Conservation (phyloP, 2,888 invertebrate species). For the Drosophila colorata region DNA sequence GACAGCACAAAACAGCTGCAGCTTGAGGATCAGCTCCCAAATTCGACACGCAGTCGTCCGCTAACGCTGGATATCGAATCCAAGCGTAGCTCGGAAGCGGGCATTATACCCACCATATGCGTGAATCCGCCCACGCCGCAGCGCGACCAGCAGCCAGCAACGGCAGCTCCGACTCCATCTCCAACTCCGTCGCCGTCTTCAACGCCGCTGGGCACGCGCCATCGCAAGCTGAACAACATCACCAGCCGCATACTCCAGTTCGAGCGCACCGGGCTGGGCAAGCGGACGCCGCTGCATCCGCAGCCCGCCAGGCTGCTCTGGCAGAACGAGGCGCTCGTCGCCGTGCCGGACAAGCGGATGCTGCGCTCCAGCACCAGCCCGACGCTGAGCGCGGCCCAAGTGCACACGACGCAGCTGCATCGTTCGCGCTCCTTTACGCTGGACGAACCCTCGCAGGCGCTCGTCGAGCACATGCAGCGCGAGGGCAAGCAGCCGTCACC, state of each 20-base stretch:
- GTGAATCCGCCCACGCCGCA: slow-evolving; percentile 82
- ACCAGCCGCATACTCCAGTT: slow-evolving; percentile 51
- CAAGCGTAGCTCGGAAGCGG: slow-evolving; percentile 3
- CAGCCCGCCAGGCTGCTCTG: slow-evolving; percentile 24
- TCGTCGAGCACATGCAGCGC: slow-evolving; percentile 85
- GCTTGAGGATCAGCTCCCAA: neutral
- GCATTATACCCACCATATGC: slow-evolving; percentile 76
- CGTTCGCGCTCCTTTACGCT: slow-evolving; percentile 93
- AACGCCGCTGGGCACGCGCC: slow-evolving; percentile 10
- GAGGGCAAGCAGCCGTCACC: slow-evolving; percentile 3
- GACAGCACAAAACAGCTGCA: slow-evolving; percentile 64
- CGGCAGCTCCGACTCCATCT: neutral
- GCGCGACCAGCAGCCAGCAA: neutral
- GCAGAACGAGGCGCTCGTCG: slow-evolving; percentile 14
- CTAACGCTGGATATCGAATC: slow-evolving; percentile 37
- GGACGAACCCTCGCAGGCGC: slow-evolving; percentile 91
- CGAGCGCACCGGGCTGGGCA: slow-evolving; percentile 28
- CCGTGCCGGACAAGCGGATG: slow-evolving; percentile 42
- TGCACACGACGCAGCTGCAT: slow-evolving; percentile 81
- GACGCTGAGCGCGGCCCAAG: slow-evolving; percentile 43
- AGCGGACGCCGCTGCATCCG: neutral
- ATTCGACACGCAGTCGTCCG: slow-evolving; percentile 46
- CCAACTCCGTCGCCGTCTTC: neutral
- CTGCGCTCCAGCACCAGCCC: slow-evolving; percentile 81
- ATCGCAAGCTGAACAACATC: slow-evolving; percentile 46